Conservation (phyloP, 2,113 vertebrate species). For the Tichodroma muraria region DNA sequence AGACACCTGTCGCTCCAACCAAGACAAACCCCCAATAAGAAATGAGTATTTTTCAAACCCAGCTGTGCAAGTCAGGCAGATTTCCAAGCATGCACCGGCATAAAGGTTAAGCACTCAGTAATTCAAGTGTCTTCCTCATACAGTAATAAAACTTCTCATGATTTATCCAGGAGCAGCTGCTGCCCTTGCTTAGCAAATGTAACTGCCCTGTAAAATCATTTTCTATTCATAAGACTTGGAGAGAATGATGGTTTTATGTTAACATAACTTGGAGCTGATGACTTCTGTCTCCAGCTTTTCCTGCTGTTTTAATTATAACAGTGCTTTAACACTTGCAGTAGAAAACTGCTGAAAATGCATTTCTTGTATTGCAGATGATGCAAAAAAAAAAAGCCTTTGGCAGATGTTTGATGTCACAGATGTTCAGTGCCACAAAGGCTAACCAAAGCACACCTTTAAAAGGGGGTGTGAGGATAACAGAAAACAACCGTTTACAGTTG, state of each 20-base stretch:
- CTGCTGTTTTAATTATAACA: constrained; percentile 15
- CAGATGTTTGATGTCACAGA: constrained; percentile 25
- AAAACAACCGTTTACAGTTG: neutral
- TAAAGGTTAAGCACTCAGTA: constrained; percentile 9
- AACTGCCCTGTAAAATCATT: neutral
- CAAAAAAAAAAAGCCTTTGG: neutral
- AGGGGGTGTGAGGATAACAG: neutral
- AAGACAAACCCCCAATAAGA: neutral
- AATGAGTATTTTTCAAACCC: neutral
- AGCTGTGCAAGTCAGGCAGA: constrained; percentile 7
- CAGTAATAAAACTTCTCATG: neutral
- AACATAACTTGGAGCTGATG: neutral
- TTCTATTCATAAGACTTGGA: neutral
- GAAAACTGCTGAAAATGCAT: constrained; percentile 24
- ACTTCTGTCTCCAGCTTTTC: constrained; percentile 19
- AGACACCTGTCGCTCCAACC: too few relatives aligned
- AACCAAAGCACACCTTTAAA: neutral
- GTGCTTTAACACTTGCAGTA: neutral
- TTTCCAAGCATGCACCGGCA: neutral
- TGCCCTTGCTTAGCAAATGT: neutral
- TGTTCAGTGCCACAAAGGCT: neutral
- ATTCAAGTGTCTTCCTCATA: neutral
- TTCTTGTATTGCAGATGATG: neutral
- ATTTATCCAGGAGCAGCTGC: neutral
- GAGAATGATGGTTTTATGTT: neutral